These are phyloP conservation scores for Trinectes maculatus DNA, from an alignment of 2,113 vertebrate genomes.

Conservation along the genomic window DNA sequence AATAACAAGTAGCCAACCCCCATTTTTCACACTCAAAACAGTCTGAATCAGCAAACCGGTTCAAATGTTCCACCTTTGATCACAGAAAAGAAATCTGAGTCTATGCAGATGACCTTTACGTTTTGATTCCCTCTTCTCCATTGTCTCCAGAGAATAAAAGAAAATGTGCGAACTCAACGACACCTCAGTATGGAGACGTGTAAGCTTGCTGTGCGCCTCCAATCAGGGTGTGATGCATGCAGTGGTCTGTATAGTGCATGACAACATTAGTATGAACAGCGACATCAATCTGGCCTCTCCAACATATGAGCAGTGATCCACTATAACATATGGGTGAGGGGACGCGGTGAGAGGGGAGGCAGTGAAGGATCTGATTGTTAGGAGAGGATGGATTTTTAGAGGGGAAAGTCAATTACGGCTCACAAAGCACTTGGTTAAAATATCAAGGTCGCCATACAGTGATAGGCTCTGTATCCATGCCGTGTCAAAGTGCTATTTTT, in stretches of 20 bases:
- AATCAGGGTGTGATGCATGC: constrained; percentile 48
- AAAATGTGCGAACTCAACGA: neutral
- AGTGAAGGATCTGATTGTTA: constrained; percentile 59
- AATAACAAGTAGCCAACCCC: too few species aligned
- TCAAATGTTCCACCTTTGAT: neutral
- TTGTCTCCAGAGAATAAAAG: constrained; percentile 1
- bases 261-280: constrained; percentile 62
- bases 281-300: constrained; percentile 60
- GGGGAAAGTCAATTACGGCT: constrained; percentile 71
- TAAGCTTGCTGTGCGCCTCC: constrained; percentile 2
- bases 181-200: neutral
- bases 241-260: constrained; percentile 48
- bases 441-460: constrained; percentile 71
- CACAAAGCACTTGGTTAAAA: constrained; percentile 76
- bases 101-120: neutral
- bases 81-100: neutral
- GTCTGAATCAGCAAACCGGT: constrained; percentile 1
- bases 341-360: constrained; percentile 13
- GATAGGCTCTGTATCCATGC: constrained; percentile 57
- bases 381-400: constrained; percentile 67
- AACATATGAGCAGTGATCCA: constrained; percentile 52
- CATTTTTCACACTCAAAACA: too few species aligned
- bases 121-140: constrained; percentile 4
- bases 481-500: constrained; percentile 78
- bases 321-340: constrained; percentile 41